phyloP scores from a whole-genome alignment of 2,888 invertebrate species.

The Drosophila macrospina region DNA sequence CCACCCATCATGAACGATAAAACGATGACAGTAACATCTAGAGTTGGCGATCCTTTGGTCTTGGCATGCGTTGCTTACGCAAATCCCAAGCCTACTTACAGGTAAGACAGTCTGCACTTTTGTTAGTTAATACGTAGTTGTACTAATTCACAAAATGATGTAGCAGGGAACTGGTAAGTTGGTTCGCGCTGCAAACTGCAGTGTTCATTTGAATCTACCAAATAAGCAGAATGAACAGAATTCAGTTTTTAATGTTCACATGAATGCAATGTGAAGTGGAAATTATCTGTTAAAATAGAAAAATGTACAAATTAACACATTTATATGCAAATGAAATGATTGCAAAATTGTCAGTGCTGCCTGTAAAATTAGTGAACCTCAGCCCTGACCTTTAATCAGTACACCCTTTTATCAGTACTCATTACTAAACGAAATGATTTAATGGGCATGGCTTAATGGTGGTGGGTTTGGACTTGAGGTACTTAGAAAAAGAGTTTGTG shows the following conservation, averaged over 20 bases:
- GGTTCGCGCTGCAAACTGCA: neutral
- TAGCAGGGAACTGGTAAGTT: neutral
- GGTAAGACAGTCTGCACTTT: constrained; percentile 84
- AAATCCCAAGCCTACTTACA: constrained; percentile 87
- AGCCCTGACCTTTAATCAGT: constrained; percentile 30
- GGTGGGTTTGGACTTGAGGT: constrained; percentile 30
- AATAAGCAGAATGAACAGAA: neutral
- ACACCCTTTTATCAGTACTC: constrained; percentile 22
- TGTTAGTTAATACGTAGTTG: neutral
- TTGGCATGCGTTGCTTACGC: constrained; percentile 88
- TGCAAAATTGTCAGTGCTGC: constrained; percentile 6
- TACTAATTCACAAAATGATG: neutral
- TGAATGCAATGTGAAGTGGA: neutral
- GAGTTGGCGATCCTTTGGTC: constrained; percentile 87
- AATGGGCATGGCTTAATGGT: constrained; percentile 16
- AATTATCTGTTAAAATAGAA: neutral
- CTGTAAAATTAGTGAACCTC: constrained; percentile 15
- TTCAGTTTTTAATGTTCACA: neutral
- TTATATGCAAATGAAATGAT: constrained; percentile 7
- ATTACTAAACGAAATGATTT: constrained; percentile 42
- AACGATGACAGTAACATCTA: constrained; percentile 85
- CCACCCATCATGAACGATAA: constrained; percentile 88
- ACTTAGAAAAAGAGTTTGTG: constrained; percentile 29
- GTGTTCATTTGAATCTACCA: neutral
- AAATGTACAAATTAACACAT: neutral